phyloP scores from a whole-genome alignment of 1,140 invertebrate genomes.

The Anastatus disparis region DNA sequence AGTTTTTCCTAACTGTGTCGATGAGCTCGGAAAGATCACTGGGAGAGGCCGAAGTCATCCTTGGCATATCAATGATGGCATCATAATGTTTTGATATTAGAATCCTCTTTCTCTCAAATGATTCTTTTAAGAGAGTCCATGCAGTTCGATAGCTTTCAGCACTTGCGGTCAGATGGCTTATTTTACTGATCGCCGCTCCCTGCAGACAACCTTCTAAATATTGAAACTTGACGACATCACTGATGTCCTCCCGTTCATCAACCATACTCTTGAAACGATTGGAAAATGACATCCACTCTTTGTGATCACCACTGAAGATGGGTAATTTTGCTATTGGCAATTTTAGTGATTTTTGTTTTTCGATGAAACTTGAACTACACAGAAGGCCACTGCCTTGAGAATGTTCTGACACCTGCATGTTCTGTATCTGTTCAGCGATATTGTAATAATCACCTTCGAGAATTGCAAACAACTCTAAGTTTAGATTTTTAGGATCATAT shows the following conservation, averaged over 20 bases:
- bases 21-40: constrained; percentile 13
- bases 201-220: constrained; percentile 39
- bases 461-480: no score
- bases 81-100: constrained; percentile 39
- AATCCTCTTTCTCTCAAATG: constrained; percentile 41
- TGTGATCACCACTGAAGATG: no score
- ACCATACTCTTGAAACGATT: constrained; percentile 36
- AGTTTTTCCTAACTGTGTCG: constrained; percentile 25
- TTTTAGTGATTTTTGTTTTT: no score
- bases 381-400: no score
- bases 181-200: constrained; percentile 40
- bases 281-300: constrained; percentile 26
- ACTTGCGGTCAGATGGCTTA: constrained; percentile 29
- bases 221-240: constrained; percentile 41
- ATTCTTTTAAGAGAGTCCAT: constrained; percentile 40
- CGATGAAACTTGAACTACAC: no score
- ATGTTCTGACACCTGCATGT: no score
- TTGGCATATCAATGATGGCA: constrained; percentile 33
- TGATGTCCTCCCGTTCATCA: constrained; percentile 39
- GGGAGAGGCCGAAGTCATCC: background rate
- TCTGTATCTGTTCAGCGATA: background rate
- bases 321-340: no score
- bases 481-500: no score
- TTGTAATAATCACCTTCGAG: no score
- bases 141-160: constrained; percentile 44